Base-by-base conservation (phyloP, 2,113 vertebrate genomes). In the Scalopus aquaticus region DNA sequence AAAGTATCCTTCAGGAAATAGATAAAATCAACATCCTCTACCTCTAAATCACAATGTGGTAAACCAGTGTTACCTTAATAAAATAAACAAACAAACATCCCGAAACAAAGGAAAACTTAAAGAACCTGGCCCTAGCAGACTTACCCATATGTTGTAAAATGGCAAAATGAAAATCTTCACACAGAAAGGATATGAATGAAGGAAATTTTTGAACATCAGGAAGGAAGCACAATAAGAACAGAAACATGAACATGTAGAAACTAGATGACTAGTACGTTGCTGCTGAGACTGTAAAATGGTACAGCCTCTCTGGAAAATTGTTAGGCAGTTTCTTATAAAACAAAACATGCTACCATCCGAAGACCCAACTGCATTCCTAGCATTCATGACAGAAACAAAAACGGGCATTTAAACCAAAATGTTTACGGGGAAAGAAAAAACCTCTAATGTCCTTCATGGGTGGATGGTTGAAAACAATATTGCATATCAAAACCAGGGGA, bases 61-160 rank as follows among this genome's bases (percentile, higher is more conserved):
- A 56, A 56, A 56, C 54, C 20, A 56, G 9, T 56, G 51, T 54
- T 54, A 54, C 17, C 51, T 54, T 17, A 54, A 54, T 16, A 22
- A 20, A 56, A 22, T 56, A 22, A 56, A 22, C 22, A 20, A 19
- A 74, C 72, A 94, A 79, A 69, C 51, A 74, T 81, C 67, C 8
- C 58, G 15, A 80, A 80, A 76, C 81, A 95, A 93, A 94, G 46
- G 26, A 91, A 94, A 85, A 85, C 32, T 76, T 39, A 91, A 81
- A 65, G 28, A 92, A 80, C 65, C 16, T 73, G 28, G 76, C 64
- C 42, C 26, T 83, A 67, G 35, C 16, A 67, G 22, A 78, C 72
- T 89, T 72, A 85, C 26, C 46, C 28, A 56, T 69, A 95, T 51
- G 16, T 17, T 51, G 49, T 20, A 81, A 8, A 91, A 95, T 64